phyloP scores from a whole-genome alignment of 2,113 vertebrate species.

The Eira barbara region DNA sequence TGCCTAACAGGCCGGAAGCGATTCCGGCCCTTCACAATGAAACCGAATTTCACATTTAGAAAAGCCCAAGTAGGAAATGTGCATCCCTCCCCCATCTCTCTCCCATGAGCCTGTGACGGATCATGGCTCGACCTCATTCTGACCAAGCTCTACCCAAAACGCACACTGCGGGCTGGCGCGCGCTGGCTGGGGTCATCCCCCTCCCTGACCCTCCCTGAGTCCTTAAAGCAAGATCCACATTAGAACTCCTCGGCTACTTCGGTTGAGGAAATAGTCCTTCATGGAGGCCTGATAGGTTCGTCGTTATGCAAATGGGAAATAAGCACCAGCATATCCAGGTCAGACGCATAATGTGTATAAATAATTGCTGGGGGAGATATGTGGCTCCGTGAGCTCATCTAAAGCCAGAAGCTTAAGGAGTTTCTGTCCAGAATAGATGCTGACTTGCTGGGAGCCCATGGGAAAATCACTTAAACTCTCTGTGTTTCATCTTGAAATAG shows the following conservation, averaged over 20 bases:
- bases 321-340: constrained; percentile 43
- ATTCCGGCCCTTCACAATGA: background rate
- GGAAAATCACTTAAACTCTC: constrained; percentile 65
- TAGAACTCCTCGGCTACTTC: background rate
- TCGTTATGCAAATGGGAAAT: constrained; percentile 63
- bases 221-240: background rate
- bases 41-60: background rate
- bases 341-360: constrained; percentile 59
- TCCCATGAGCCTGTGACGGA: background rate
- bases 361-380: constrained; percentile 49
- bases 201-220: background rate
- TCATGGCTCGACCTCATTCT: background rate
- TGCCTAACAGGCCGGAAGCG: background rate
- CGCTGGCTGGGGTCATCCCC: background rate
- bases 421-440: constrained; percentile 36
- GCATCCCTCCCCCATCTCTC: background rate
- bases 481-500: constrained; percentile 74
- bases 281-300: constrained; percentile 27
- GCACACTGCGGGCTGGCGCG: background rate
- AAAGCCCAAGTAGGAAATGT: background rate
- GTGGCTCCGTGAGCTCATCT: constrained; percentile 39
- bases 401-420: constrained; percentile 52
- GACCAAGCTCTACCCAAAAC: background rate
- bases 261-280: background rate
- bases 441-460: constrained; percentile 56